Conservation (phyloP, 2,113 vertebrate genomes). For the Periophthalmus modestus region DNA sequence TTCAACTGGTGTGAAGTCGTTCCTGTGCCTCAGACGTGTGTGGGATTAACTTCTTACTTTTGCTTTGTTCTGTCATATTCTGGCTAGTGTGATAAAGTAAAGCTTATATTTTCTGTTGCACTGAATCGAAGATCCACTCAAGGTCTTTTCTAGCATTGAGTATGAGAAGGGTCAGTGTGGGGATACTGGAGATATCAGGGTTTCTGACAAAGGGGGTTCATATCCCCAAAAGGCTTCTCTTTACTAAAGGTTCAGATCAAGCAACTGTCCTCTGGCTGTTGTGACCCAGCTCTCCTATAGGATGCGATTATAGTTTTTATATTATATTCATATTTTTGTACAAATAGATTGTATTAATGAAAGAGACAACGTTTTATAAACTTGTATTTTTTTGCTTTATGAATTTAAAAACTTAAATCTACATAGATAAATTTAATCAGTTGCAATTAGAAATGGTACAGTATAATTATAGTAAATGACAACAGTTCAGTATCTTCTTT, state of each 20-base stretch:
- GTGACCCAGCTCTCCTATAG: no score
- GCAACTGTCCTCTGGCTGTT: not conserved
- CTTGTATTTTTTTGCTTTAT: no score
- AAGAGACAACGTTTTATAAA: no score
- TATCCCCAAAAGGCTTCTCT: not conserved
- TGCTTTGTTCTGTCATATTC: slow-evolving; percentile 48
- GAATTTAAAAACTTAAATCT: no score
- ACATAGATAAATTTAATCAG: no score
- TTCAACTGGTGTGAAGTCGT: slow-evolving; percentile 23
- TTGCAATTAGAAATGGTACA: not conserved
- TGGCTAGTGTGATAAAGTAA: slow-evolving; percentile 25
- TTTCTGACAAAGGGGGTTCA: not conserved
- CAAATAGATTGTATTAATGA: no score
- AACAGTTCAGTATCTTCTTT: not conserved
- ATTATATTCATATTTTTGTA: no score
- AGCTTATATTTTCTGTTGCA: slow-evolving; percentile 29
- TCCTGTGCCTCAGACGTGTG: slow-evolving; percentile 30
- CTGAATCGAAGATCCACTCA: slow-evolving; percentile 8
- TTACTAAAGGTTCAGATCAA: not conserved
- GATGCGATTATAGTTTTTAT: no score
- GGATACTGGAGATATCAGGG: not conserved
- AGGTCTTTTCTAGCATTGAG: not conserved
- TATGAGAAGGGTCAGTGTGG: not conserved
- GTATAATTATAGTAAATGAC: not conserved
- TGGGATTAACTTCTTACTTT: slow-evolving; percentile 51